Conservation (phyloP, 1,140 invertebrate genomes). For the Spodoptera frugiperda region DNA sequence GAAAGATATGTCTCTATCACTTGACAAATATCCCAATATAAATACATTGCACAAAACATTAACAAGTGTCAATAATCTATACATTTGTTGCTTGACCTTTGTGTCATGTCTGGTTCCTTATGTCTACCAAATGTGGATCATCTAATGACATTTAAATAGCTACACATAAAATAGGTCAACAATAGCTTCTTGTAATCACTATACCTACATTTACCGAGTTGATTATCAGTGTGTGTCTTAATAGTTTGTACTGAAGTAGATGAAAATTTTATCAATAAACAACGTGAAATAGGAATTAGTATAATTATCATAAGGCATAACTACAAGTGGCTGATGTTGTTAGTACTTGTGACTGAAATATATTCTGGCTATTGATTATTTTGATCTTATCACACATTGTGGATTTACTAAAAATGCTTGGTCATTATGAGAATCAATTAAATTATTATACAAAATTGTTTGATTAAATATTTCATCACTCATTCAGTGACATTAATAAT, state of each 20-base stretch:
- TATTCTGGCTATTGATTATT: not conserved
- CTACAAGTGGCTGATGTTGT: constrained; percentile 19
- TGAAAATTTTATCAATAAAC: constrained; percentile 9
- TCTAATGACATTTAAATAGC: constrained; percentile 11
- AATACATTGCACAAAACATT: not conserved
- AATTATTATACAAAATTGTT: not conserved
- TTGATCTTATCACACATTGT: constrained; percentile 24
- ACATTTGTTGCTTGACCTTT: constrained; percentile 12
- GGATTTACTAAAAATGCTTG: constrained; percentile 12
- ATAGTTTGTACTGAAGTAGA: not conserved
- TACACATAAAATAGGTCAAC: constrained; percentile 4
- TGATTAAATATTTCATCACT: too few relatives aligned
- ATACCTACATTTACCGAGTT: not conserved
- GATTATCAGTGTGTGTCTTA: not conserved
- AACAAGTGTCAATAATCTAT: constrained; percentile 6
- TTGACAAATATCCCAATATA: constrained; percentile 20
- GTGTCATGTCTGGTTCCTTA: not conserved
- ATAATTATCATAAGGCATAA: constrained; percentile 6
- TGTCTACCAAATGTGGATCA: constrained; percentile 3
- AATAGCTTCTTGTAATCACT: not conserved
- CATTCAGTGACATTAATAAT: too few relatives aligned
- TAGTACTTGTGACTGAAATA: constrained; percentile 19
- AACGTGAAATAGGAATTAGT: constrained; percentile 19
- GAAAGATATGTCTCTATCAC: not conserved
- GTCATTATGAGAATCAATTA: constrained; percentile 28